Percentiles rank a stretch among this genome's conserved stretches.
phyloP scores from a whole-genome alignment of 2,113 vertebrate genomes.

The Struthio camelus region DNA sequence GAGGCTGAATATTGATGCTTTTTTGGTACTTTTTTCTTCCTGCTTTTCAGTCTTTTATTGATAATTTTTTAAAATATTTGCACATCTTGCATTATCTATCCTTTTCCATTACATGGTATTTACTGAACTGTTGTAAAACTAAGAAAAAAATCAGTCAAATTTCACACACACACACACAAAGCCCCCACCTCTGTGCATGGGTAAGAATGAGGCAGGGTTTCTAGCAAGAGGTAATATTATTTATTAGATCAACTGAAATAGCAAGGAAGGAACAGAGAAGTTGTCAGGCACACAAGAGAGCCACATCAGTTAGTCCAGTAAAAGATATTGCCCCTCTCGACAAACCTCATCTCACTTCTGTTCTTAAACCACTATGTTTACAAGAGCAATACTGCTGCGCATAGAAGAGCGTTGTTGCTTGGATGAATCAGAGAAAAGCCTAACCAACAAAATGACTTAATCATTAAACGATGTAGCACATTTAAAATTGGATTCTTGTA shows the following conservation, averaged over 20 bases:
- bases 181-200: background rate
- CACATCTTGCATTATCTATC: background rate
- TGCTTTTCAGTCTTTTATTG: background rate
- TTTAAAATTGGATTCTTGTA: background rate
- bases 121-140: background rate
- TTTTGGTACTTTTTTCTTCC: background rate
- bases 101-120: background rate
- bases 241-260: background rate
- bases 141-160: background rate
- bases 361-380: background rate
- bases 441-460: background rate
- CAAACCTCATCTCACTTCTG: background rate
- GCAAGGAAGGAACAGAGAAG: background rate
- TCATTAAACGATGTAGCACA: background rate
- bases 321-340: background rate
- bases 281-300: background rate
- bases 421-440: background rate
- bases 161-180: background rate
- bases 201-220: background rate
- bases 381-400: background rate
- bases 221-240: background rate
- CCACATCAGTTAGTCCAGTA: background rate
- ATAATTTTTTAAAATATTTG: background rate
- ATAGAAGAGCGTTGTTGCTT: background rate
- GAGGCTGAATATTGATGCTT: rapidly evolving